Conservation (phyloP, 2,113 vertebrate species). For the Hippocampus barbouri region DNA sequence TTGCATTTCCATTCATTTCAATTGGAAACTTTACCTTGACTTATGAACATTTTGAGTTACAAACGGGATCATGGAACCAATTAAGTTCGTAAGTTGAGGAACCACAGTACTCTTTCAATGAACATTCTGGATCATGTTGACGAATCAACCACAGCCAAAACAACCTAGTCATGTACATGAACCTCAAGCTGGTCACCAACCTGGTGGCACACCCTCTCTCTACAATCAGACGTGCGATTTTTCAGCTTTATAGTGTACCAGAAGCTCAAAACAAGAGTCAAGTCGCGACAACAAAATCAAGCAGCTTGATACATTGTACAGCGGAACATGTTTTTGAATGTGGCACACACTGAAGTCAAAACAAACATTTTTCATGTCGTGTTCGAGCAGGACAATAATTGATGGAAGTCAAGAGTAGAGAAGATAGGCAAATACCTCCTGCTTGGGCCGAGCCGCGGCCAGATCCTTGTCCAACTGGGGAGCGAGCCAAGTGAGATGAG, state of each 20-base stretch:
- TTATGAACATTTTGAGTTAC: too few species aligned
- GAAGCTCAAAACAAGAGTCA: background rate
- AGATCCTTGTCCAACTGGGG: conserved; percentile 89
- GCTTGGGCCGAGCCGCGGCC: conserved; percentile 87
- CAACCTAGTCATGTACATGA: background rate
- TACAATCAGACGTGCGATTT: background rate
- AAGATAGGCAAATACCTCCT: conserved; percentile 87
- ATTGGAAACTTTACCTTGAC: too few species aligned
- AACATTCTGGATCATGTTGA: background rate
- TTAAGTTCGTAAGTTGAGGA: too few species aligned
- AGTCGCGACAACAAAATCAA: background rate
- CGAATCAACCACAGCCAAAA: background rate
- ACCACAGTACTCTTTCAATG: background rate
- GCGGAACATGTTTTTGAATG: background rate
- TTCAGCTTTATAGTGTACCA: background rate
- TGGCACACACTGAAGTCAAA: background rate
- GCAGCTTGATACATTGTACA: background rate
- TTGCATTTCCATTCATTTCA: too few species aligned
- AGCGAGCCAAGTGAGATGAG: conserved; percentile 66
- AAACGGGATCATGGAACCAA: too few species aligned
- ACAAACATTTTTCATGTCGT: background rate
- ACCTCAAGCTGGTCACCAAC: background rate
- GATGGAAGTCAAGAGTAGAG: conserved; percentile 41
- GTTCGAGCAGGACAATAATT: background rate
- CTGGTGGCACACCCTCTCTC: background rate